Percentiles rank a stretch among this genome's conserved stretches.
phyloP scores from a whole-genome alignment of 2,797 vertebrate genomes.

The Kryptolebias ocellatus region DNA sequence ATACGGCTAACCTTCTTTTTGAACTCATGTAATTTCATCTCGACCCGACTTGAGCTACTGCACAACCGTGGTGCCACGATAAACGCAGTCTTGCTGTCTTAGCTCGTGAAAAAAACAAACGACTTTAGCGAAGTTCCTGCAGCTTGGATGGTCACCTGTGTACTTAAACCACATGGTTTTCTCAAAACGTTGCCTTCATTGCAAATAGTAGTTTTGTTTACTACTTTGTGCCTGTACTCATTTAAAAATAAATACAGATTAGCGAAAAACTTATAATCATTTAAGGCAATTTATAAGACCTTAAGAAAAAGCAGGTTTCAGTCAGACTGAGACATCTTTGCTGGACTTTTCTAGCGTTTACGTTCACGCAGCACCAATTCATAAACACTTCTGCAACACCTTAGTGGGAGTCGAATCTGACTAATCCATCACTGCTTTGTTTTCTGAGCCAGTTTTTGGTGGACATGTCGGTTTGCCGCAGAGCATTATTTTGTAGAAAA shows the following conservation, averaged over 20 bases:
- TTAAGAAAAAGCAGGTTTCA: not conserved
- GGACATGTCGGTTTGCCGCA: too few species aligned
- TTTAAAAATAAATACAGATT: not conserved
- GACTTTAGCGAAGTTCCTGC: not conserved
- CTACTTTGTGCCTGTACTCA: too few species aligned
- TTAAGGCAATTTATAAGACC: not conserved
- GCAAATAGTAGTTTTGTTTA: too few species aligned
- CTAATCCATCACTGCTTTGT: not conserved
- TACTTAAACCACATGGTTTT: not conserved
- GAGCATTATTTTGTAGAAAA: too few species aligned
- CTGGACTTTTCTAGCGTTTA: too few species aligned
- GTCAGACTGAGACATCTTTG: too few species aligned
- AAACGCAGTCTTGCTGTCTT: not conserved
- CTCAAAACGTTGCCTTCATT: too few species aligned
- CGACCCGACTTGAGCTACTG: not conserved
- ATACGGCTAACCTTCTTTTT: conserved; percentile 21
- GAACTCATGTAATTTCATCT: conserved; percentile 8
- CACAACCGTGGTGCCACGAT: not conserved
- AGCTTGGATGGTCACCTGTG: not conserved
- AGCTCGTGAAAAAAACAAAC: not conserved
- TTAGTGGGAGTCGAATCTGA: not conserved
- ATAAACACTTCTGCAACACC: too few species aligned
- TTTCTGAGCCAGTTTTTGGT: not conserved
- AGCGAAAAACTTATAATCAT: not conserved
- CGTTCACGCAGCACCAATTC: too few species aligned